Conservation (phyloP, 2,797 vertebrate species). For the Gorsachius magnificus region DNA sequence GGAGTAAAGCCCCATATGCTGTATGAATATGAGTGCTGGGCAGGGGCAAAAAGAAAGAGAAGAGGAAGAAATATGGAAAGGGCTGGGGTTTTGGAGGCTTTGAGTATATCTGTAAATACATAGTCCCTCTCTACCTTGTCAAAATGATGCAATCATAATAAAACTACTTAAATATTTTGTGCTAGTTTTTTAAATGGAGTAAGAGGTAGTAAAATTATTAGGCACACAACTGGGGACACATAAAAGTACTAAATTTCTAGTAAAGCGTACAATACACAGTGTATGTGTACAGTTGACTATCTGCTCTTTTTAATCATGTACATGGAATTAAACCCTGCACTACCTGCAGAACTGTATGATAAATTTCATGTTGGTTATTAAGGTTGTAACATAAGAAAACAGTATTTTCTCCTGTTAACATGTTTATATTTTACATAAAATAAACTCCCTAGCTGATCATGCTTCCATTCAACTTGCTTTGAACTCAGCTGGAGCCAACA, state of each 20-base stretch:
- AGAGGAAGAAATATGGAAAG: neutral
- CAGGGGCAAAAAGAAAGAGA: neutral
- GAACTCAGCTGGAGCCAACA: neutral
- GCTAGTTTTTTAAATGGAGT: slow-evolving; percentile 22
- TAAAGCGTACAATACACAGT: neutral
- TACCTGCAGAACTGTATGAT: slow-evolving; percentile 41
- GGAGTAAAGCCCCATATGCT: neutral
- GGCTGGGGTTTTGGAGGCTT: neutral
- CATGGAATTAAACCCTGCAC: slow-evolving; percentile 11
- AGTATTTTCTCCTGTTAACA: slow-evolving; percentile 58
- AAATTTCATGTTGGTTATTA: slow-evolving; percentile 36
- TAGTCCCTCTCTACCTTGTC: neutral
- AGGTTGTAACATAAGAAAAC: slow-evolving; percentile 59
- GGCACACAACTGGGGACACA: neutral
- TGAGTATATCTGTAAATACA: slow-evolving; percentile 20
- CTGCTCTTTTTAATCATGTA: slow-evolving; percentile 34
- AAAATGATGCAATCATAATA: neutral
- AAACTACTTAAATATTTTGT: slow-evolving; percentile 35
- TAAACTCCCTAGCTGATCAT: slow-evolving; percentile 39
- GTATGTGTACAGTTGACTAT: neutral
- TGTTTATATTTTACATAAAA: slow-evolving; percentile 68
- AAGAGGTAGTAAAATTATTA: neutral
- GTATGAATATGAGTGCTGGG: neutral
- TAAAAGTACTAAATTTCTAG: neutral
- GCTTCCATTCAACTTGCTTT: slow-evolving; percentile 13